Evolutionary conservation across 64 coral and sea anemone genomes (phyloP).

Genomic region (Stylophora pistillata): DNA sequence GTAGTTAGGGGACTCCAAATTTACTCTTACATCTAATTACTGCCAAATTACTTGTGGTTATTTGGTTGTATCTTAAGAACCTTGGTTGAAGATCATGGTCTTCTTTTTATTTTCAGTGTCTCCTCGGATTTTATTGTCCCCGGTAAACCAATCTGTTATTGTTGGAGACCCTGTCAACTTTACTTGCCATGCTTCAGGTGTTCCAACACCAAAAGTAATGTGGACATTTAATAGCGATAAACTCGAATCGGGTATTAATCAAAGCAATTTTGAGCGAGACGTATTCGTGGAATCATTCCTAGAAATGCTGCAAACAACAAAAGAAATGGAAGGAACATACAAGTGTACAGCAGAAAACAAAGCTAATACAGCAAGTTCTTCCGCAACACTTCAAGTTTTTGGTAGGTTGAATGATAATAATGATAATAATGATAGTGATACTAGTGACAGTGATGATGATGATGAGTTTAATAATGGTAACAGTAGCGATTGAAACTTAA

Average conservation of each 20-base stretch:
- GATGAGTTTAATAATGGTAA: background rate
- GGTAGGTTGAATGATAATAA: background rate
- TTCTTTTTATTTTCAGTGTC: background rate
- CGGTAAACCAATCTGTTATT: slow-evolving; percentile 2
- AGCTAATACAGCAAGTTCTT: background rate
- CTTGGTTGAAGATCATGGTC: too few species aligned
- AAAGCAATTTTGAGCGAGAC: background rate
- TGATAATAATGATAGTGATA: background rate
- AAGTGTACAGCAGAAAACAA: slow-evolving; percentile 9
- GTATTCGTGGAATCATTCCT: background rate
- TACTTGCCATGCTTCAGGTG: background rate
- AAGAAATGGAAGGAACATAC: slow-evolving; percentile 6
- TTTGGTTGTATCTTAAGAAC: too few species aligned
- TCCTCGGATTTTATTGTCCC: background rate
- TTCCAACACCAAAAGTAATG: background rate
- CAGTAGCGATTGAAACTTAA: background rate
- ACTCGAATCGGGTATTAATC: background rate
- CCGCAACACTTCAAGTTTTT: background rate
- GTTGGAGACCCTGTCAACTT: background rate
- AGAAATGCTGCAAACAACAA: background rate
- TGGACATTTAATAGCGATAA: background rate
- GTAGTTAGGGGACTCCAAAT: too few species aligned
- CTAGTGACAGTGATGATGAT: background rate
- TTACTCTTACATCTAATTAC: too few species aligned
- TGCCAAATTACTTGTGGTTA: too few species aligned